A percentile compares a stretch with the other conserved stretches of the same genome.
Conservation (phyloP, 2,113 vertebrate species). For the Erinaceus europaeus region DNA sequence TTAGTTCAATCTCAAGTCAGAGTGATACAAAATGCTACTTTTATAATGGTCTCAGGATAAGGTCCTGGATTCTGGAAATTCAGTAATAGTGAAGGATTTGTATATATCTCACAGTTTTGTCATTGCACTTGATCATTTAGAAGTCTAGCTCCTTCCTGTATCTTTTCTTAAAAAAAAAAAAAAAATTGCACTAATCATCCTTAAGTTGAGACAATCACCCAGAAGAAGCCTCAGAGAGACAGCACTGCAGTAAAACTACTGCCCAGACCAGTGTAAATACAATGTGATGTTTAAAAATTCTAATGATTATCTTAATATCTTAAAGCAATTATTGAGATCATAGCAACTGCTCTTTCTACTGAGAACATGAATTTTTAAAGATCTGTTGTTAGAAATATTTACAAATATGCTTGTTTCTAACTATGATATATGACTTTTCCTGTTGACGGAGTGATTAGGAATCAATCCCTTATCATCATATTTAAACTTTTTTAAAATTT, state of each 20-base stretch:
- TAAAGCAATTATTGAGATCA: background rate
- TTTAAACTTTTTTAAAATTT: background rate
- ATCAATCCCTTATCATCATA: background rate
- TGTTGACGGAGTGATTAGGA: background rate
- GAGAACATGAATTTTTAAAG: background rate
- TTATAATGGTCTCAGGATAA: background rate
- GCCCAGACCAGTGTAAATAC: background rate
- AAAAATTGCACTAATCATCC: background rate
- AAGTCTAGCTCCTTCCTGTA: background rate
- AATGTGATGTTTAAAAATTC: too few species aligned
- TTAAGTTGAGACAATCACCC: background rate
- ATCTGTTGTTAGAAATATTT: background rate
- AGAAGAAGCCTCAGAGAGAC: background rate
- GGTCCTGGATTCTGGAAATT: background rate
- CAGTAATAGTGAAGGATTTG: background rate
- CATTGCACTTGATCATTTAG: background rate
- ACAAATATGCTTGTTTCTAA: slow-evolving; percentile 1
- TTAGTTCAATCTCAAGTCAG: background rate
- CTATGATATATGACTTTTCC: background rate
- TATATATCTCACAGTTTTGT: background rate
- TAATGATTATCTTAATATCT: too few species aligned
- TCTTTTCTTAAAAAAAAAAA: background rate
- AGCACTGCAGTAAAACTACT: background rate
- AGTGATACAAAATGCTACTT: background rate
- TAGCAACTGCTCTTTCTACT: background rate